These are phyloP conservation scores for Bombus superbus DNA, from an alignment of 1,140 invertebrate species.

Conservation along the genomic window DNA sequence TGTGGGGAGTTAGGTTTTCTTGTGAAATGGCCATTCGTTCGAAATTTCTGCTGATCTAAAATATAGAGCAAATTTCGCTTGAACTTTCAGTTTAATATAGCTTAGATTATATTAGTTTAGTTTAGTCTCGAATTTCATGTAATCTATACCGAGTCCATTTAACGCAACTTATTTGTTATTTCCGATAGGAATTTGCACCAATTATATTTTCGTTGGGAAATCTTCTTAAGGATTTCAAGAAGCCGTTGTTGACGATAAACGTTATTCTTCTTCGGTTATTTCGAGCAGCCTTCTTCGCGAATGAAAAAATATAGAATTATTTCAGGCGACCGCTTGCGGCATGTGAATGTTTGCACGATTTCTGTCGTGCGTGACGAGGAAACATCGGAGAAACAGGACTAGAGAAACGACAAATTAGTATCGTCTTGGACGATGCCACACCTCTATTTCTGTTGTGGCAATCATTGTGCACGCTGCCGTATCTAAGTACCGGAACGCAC, in stretches of 20 bases:
- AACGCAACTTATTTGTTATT: too few relatives aligned
- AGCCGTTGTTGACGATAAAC: background rate
- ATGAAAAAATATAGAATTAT: background rate
- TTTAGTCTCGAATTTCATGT: too few relatives aligned
- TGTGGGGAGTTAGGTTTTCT: too few relatives aligned
- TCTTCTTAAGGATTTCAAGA: conserved; percentile 4
- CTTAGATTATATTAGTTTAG: too few relatives aligned
- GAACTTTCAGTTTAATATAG: too few relatives aligned
- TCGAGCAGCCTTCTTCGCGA: background rate
- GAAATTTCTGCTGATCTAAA: too few relatives aligned
- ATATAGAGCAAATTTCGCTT: too few relatives aligned
- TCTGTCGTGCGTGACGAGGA: conserved; percentile 60
- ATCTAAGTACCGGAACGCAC: conserved; percentile 80
- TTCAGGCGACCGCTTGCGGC: background rate
- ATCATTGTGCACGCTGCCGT: conserved; percentile 69
- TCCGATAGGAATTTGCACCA: too few relatives aligned
- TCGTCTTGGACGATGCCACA: conserved; percentile 66
- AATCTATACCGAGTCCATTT: too few relatives aligned
- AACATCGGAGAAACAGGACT: conserved; percentile 30
- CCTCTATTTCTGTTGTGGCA: conserved; percentile 66
- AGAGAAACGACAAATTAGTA: conserved; percentile 54
- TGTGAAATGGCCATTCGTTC: too few relatives aligned
- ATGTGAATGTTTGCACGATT: conserved; percentile 13
- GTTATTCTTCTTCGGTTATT: conserved; percentile 27
- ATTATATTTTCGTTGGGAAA: too few relatives aligned